phyloP scores from a whole-genome alignment of 1,140 invertebrate species.

The Episyrphus balteatus region DNA sequence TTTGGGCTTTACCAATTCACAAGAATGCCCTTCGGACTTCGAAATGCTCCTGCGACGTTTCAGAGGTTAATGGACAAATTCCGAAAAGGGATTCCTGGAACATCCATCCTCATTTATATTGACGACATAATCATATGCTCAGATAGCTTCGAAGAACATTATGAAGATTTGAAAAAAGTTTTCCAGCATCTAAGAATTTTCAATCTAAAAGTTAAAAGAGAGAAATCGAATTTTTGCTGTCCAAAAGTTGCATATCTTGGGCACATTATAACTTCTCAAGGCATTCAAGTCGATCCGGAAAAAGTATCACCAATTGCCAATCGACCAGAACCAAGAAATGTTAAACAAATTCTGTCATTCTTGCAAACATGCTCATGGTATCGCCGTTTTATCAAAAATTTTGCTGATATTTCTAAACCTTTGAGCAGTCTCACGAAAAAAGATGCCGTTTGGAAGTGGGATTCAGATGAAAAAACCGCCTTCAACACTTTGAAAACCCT shows the following conservation, averaged over 20 bases:
- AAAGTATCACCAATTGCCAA: not conserved
- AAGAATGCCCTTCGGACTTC: no score
- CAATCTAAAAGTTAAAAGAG: not conserved
- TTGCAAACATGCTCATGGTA: constrained; percentile 32
- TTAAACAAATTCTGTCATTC: constrained; percentile 19
- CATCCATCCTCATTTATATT: constrained; percentile 22
- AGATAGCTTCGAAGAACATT: constrained; percentile 7
- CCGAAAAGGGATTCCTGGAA: not conserved
- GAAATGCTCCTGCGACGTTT: constrained; percentile 4
- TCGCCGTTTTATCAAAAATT: no score
- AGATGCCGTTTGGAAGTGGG: constrained; percentile 18
- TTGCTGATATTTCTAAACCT: no score
- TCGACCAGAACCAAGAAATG: not conserved
- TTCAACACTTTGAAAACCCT: constrained; percentile 13
- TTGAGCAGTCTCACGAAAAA: constrained; percentile 29
- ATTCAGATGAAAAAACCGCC: constrained; percentile 8
- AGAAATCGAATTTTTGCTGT: constrained; percentile 5
- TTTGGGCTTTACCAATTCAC: constrained; percentile 3
- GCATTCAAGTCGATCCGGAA: constrained; percentile 1
- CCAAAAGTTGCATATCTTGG: constrained; percentile 2
- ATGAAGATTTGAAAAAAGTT: constrained; percentile 6
- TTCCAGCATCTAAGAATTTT: no score
- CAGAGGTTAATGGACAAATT: constrained; percentile 3
- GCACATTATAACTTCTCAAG: constrained; percentile 1
- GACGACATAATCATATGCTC: constrained; percentile 32